phyloP scores from a whole-genome alignment of 2,113 vertebrate species.

The Elaphurus davidianus region DNA sequence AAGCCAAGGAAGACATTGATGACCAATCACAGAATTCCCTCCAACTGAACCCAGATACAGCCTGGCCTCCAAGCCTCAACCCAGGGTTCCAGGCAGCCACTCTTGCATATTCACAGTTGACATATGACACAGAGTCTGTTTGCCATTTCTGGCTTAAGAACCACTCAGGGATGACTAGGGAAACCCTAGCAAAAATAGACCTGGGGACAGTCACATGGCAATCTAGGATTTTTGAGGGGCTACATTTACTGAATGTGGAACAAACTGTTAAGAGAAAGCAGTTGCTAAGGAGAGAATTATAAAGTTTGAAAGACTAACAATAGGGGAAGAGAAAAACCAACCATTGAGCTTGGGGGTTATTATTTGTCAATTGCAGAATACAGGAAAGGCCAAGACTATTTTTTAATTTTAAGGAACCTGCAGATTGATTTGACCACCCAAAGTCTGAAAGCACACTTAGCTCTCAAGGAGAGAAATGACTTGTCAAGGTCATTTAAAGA shows the following conservation, averaged over 20 bases:
- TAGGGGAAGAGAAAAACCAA: not conserved
- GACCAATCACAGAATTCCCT: not conserved
- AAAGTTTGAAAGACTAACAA: not conserved
- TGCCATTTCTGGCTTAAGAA: not conserved
- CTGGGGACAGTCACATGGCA: not conserved
- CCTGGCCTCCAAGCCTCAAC: not conserved
- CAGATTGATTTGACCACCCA: not conserved
- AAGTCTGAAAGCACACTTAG: not conserved
- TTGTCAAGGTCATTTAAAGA: not conserved
- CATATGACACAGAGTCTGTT: not conserved
- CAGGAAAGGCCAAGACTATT: not conserved
- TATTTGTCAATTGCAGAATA: not conserved
- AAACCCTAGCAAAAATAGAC: not conserved
- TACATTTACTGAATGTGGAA: not conserved
- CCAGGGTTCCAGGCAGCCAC: not conserved
- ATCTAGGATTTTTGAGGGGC: not conserved
- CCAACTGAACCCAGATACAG: not conserved
- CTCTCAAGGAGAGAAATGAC: not conserved
- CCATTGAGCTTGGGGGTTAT: not conserved
- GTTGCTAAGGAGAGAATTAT: not conserved
- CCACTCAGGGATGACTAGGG: not conserved
- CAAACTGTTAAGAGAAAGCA: not conserved
- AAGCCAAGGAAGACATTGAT: not conserved
- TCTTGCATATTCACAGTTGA: not conserved
- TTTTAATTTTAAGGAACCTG: not conserved